Evolutionary conservation across 2,888 invertebrate species (phyloP).

Genomic region (Frankliniella intonsa): DNA sequence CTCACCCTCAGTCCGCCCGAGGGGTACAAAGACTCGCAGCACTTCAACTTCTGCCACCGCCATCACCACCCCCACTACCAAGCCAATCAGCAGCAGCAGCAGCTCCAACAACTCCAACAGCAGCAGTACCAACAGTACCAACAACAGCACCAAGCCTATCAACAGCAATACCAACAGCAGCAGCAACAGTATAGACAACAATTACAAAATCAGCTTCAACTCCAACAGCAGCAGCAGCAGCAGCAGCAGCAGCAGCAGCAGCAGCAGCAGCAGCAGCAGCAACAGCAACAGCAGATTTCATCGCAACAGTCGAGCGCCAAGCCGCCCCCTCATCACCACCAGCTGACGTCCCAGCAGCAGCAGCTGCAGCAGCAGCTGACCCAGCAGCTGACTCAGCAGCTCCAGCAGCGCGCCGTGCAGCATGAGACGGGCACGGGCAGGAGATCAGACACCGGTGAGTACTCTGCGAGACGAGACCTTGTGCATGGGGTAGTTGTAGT

Average conservation of each 20-base stretch:
- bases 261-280: conserved; percentile 47
- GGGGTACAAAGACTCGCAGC: conserved; percentile 81
- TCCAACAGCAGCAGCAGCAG: neutral
- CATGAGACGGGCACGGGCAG: conserved; percentile 51
- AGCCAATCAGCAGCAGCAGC: neutral
- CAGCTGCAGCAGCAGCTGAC: conserved; percentile 48
- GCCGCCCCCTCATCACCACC: conserved; percentile 38
- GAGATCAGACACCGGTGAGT: conserved; percentile 48
- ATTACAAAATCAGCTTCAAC: neutral
- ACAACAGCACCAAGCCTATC: conserved; percentile 36
- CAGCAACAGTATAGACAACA: neutral
- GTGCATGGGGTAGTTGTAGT: conserved; percentile 6
- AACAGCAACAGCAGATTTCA: conserved; percentile 59
- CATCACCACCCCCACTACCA: conserved; percentile 15
- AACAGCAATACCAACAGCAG: neutral
- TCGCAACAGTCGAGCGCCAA: conserved; percentile 53
- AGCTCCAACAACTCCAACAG: neutral
- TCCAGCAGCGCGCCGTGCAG: conserved; percentile 53
- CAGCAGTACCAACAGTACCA: neutral
- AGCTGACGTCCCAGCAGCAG: conserved; percentile 34
- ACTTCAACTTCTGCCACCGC: conserved; percentile 21
- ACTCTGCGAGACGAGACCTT: neutral
- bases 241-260: conserved; percentile 34
- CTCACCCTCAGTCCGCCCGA: conserved; percentile 87
- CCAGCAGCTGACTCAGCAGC: conserved; percentile 60